phyloP scores from a whole-genome alignment of 2,888 invertebrate genomes.

The Eupithecia vulgata region DNA sequence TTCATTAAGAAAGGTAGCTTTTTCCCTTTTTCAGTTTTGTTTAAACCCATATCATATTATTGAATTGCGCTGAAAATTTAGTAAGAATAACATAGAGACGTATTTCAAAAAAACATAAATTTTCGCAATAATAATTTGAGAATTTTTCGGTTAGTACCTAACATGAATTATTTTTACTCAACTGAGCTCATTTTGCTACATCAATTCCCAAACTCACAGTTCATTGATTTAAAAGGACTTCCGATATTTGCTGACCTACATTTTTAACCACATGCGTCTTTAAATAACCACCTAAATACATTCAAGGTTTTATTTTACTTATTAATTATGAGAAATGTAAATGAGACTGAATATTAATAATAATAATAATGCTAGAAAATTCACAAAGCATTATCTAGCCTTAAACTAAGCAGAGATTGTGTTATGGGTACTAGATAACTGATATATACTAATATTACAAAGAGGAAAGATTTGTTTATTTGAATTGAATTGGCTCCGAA shows the following conservation, averaged over 20 bases:
- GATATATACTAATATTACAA: too few relatives aligned
- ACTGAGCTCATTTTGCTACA: neutral
- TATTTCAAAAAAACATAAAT: neutral
- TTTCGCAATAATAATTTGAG: neutral
- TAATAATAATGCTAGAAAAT: too few relatives aligned
- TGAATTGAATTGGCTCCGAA: too few relatives aligned
- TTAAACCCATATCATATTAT: neutral
- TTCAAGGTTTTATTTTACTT: neutral
- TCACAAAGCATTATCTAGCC: too few relatives aligned
- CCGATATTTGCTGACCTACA: constrained; percentile 7
- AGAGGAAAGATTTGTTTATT: too few relatives aligned
- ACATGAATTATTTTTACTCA: neutral
- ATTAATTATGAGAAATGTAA: neutral
- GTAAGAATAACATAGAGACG: neutral
- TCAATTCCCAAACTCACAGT: constrained; percentile 2
- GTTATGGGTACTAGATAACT: too few relatives aligned
- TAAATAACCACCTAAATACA: neutral
- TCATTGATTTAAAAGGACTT: constrained; percentile 8
- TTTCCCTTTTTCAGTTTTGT: neutral
- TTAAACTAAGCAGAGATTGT: too few relatives aligned
- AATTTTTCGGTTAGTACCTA: neutral
- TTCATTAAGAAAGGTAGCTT: neutral
- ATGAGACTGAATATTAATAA: neutral
- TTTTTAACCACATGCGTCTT: neutral
- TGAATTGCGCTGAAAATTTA: neutral